phyloP scores from a whole-genome alignment of 1,140 invertebrate species.

The Zaprionus davidi region DNA sequence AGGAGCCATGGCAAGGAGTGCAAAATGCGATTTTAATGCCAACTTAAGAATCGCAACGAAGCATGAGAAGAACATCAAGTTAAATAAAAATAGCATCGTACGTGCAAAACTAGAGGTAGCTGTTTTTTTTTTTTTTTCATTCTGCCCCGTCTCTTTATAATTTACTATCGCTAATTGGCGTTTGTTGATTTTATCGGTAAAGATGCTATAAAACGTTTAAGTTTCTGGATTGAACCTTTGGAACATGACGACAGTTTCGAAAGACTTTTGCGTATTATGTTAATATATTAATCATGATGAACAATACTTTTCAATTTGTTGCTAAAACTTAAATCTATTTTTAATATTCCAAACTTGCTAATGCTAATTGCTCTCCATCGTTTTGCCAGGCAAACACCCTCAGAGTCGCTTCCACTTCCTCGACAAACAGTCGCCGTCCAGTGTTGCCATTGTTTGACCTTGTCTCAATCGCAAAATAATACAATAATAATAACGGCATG shows the following conservation, averaged over 20 bases:
- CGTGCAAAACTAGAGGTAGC: constrained; percentile 40
- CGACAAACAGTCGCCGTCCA: constrained; percentile 44
- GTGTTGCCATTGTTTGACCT: constrained; percentile 64
- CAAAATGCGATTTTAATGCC: constrained; percentile 24
- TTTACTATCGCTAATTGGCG: constrained; percentile 67
- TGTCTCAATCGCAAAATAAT: constrained; percentile 55
- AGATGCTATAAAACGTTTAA: constrained; percentile 53
- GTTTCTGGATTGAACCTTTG: constrained; percentile 24
- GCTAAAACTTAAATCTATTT: not conserved
- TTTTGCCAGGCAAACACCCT: constrained; percentile 28
- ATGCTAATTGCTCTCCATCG: constrained; percentile 25
- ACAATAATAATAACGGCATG: constrained; percentile 66
- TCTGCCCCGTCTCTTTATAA: constrained; percentile 22
- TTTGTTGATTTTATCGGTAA: constrained; percentile 53
- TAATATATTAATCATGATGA: not conserved
- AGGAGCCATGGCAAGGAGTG: constrained; percentile 8
- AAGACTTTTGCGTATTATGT: not conserved
- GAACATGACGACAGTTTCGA: not conserved
- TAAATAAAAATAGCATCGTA: not conserved
- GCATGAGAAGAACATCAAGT: not conserved
- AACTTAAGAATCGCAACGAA: constrained; percentile 14
- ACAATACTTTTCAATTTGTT: constrained; percentile 6
- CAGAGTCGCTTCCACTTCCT: constrained; percentile 56
- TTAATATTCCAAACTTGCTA: not conserved
- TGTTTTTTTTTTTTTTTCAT: constrained; percentile 10